These are phyloP conservation scores for Acleris cristana DNA, from an alignment of 2,888 invertebrate species.

Conservation along the genomic window DNA sequence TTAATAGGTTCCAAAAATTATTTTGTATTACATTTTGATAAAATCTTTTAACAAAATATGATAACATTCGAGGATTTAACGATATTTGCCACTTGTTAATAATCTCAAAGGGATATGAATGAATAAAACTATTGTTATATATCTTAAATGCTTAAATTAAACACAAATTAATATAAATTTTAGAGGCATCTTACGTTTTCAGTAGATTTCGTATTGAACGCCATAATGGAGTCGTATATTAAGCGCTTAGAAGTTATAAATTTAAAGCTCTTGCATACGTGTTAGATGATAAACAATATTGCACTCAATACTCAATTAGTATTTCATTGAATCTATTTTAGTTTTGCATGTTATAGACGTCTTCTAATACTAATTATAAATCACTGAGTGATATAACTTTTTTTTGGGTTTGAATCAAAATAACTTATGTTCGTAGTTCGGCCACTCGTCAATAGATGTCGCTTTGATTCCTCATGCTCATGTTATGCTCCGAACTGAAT, in stretches of 20 bases:
- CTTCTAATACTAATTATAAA: slow-evolving; percentile 35
- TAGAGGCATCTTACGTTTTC: slow-evolving; percentile 29
- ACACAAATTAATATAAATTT: slow-evolving; percentile 6
- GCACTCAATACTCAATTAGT: slow-evolving; percentile 9
- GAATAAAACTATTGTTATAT: not conserved
- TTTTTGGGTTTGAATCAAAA: slow-evolving; percentile 9
- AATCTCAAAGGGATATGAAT: too few relatives aligned
- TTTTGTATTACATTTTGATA: not conserved
- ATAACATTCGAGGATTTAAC: not conserved
- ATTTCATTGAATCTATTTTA: slow-evolving; percentile 24
- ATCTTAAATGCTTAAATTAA: not conserved
- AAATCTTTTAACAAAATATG: not conserved
- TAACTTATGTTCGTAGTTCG: slow-evolving; percentile 12
- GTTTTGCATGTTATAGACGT: slow-evolving; percentile 18
- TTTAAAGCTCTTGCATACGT: not conserved
- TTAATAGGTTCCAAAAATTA: slow-evolving; percentile 4
- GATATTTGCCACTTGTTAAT: not conserved
- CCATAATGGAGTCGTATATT: slow-evolving; percentile 16
- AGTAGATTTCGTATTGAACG: slow-evolving; percentile 21
- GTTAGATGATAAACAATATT: slow-evolving; percentile 16
- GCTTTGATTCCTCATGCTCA: not conserved
- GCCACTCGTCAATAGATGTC: slow-evolving; percentile 30
- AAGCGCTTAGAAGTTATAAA: slow-evolving; percentile 6
- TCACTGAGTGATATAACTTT: slow-evolving; percentile 30
- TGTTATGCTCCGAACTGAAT: not conserved